Evolutionary conservation across 2,888 invertebrate species (phyloP).

Genomic region (Melipona beecheii): DNA sequence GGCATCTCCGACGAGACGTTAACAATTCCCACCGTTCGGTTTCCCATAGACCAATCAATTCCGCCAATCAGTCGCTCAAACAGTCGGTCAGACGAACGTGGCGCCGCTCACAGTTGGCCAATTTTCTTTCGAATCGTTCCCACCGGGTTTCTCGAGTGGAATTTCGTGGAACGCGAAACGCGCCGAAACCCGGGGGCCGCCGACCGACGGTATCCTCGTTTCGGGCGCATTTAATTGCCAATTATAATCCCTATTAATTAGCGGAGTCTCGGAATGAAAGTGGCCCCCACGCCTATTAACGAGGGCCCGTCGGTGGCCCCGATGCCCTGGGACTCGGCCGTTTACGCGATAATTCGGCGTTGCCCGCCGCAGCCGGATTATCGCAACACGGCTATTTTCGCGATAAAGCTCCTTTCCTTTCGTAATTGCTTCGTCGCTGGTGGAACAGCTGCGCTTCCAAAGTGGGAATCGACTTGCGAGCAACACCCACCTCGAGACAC

Average conservation of each 20-base stretch:
- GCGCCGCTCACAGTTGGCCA: background rate
- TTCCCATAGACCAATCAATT: constrained; percentile 1
- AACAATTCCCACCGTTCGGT: background rate
- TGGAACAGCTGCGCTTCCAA: constrained; percentile 80
- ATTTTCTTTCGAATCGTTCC: background rate
- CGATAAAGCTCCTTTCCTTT: constrained; percentile 79
- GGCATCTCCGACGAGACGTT: background rate
- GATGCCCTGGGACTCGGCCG: constrained; percentile 69
- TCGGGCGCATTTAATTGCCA: constrained; percentile 76
- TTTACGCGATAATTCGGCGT: constrained; percentile 80
- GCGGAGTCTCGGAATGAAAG: constrained; percentile 78
- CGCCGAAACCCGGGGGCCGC: background rate
- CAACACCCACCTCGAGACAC: constrained; percentile 27
- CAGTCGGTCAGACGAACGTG: background rate
- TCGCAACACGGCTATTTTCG: constrained; percentile 76
- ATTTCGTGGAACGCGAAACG: constrained; percentile 8
- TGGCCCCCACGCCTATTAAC: constrained; percentile 74
- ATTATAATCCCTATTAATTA: constrained; percentile 82
- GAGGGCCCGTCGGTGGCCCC: constrained; percentile 49
- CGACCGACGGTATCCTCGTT: constrained; percentile 13
- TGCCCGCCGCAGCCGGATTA: constrained; percentile 77
- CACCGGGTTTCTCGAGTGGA: background rate
- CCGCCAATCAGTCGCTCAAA: background rate
- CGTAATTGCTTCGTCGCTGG: constrained; percentile 79
- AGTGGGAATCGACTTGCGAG: constrained; percentile 46